Evolutionary conservation across 2,113 vertebrate species (phyloP), one percentile per base, ranked within the genome.

Genomic region (Tylochromis polylepis): DNA sequence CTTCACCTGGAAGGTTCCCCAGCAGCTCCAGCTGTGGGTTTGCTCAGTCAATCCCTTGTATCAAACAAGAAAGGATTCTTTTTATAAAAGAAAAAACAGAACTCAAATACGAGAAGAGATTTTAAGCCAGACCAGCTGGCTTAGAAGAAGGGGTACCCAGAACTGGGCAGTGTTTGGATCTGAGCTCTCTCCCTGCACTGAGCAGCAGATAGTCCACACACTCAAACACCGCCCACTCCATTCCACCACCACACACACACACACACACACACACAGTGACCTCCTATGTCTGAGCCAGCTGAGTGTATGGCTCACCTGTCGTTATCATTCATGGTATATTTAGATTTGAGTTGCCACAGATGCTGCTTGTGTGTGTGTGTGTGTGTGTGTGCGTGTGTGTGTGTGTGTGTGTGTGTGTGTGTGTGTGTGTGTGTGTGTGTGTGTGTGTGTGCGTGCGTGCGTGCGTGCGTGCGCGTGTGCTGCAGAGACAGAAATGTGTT

Each of bases 41-140:
- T 8, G 18, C 6, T 82, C 81, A 11, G 29, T 85, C 91, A 51
- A 80, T 93, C 86, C 92, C 87, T 94, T 94, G 91, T 92, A 22
- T 94, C 89, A 91, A 91, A 94, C 92, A 93, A 93, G 88, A 88
- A 79, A 65, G 22, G 62, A 67, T 36, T 20, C 14, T 72, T 20
- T 27, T 36, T n/a, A 24, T 18, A 77, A 81, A 86, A 79, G 22
- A 20, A 11, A 81, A 82, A 55, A 88, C 20, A 70, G 75, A 38
- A 59, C 38, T 46, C 16, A 20, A 59, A 79, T 41, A 75, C 46
- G 11, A 82, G 53, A 43, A 62, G n/a, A 15, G 24, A 27, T 10
- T 20, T 93, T 86, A 95, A 95, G 94, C 95, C 95, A 95, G 95
- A 95, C 95, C 95, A 95, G 95, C 95, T 95, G 95, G 95, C 94